Evolutionary conservation across 2,888 invertebrate genomes (phyloP), one percentile per base, ranked within the genome.

Genomic region (Phorcus lineatus): DNA sequence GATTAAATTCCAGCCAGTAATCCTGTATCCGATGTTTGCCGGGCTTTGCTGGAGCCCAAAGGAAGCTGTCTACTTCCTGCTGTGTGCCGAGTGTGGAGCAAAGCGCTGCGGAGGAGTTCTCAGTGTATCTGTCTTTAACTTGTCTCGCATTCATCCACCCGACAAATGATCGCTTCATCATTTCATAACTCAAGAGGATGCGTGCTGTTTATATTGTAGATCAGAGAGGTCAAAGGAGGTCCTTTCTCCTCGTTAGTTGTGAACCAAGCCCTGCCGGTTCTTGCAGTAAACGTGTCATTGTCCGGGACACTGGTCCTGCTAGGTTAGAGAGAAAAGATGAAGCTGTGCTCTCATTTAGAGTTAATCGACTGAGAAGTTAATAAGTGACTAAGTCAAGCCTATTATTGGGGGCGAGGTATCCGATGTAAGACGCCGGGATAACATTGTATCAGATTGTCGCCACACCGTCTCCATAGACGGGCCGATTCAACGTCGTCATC

Each of bases 121-220:
- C 70, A 70, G 36, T 31, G 31, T 31, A 36, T 28, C 36, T 36
- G 40, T 31, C 70, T 19, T 19, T 13, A 40, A 1, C 24, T 36
- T 36, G 70, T 31, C 70, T 70, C 70, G 19, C 17, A n/a, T 70
- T 70, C 36, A 36, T 17, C 70, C 36, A 19, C 70, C 40, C 19
- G 70, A 70, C 70, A 70, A 70, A 70, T 70, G 70, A 36, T 36
- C 19, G 70, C 40, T 70, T 36, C 70, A 70, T 70, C 70, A 40
- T 70, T 70, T 40, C 36, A 70, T 70, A 24, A 17, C 28, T 36
- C 36, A 70, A 40, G 36, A 19, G 70, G 70, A 40, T 70, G n/a
- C 36, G 70, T 19, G 70, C 28, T 70, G 40, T 19, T 19, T 47
- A 47, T 47, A 11, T 47, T 31, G n/a, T 19, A 70, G 70, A 36